Evolutionary conservation across 2,113 vertebrate genomes (phyloP).

Genomic region (Abramis brama): DNA sequence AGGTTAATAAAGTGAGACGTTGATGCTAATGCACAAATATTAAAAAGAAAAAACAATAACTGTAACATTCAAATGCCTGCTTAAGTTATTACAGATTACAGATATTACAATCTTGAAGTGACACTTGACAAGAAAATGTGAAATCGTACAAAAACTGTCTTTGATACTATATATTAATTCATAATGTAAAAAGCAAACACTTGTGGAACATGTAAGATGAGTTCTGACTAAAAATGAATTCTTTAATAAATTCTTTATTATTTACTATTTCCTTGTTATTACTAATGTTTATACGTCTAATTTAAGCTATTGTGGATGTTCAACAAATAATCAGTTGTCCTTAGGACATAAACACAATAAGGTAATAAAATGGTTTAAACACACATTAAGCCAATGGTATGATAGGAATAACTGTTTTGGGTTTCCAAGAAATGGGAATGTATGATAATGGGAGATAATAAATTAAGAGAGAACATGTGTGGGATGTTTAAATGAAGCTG

Average conservation of each 20-base stretch:
- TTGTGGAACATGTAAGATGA: background rate
- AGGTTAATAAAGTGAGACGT: background rate
- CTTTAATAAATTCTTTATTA: background rate
- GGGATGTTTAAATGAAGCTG: background rate
- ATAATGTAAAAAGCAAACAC: conserved; percentile 6
- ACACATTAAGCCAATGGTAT: background rate
- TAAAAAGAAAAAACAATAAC: background rate
- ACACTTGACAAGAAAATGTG: conserved; percentile 13
- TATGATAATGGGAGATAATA: background rate
- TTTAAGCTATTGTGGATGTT: background rate
- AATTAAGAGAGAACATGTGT: background rate
- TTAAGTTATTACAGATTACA: too few relatives aligned
- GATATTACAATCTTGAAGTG: conserved; percentile 38
- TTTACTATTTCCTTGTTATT: background rate
- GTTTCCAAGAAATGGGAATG: background rate
- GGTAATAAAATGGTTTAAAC: background rate
- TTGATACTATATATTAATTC: background rate
- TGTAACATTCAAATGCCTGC: conserved; percentile 16
- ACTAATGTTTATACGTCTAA: background rate
- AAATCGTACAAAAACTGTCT: conserved; percentile 16
- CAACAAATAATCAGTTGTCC: background rate
- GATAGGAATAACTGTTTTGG: background rate
- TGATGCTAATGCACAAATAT: background rate
- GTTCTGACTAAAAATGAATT: background rate
- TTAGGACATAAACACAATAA: conserved; percentile 2